phyloP scores from a whole-genome alignment of 2,113 vertebrate genomes.

The Lonchura striata region DNA sequence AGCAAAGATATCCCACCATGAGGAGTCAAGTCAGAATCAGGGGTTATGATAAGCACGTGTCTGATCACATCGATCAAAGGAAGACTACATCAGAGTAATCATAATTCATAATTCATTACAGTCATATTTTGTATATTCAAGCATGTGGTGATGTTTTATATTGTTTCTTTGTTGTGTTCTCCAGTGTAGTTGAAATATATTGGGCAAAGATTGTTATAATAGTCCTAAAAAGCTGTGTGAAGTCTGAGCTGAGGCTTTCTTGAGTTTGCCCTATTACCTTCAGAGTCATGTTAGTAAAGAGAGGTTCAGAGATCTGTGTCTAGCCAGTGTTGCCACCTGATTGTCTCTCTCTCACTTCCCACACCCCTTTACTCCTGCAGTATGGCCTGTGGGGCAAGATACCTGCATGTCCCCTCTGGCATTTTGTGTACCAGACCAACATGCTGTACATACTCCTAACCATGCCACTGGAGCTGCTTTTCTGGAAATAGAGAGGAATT shows the following conservation, averaged over 20 bases:
- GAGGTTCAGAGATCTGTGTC: neutral
- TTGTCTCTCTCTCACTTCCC: neutral
- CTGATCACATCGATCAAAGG: neutral
- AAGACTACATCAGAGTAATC: neutral
- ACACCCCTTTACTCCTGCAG: neutral
- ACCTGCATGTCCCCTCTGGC: rapidly evolving
- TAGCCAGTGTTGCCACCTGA: neutral
- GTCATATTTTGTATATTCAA: neutral
- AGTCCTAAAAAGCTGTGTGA: neutral
- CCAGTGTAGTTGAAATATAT: neutral
- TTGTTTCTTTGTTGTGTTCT: neutral
- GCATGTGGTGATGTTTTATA: neutral
- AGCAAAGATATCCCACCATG: neutral
- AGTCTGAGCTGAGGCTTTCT: neutral
- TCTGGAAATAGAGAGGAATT: neutral
- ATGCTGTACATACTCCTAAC: neutral
- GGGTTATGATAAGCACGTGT: neutral
- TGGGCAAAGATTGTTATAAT: neutral
- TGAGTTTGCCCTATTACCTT: neutral
- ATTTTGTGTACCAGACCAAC: neutral
- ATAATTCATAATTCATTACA: neutral
- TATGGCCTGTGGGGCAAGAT: neutral
- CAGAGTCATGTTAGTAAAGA: neutral
- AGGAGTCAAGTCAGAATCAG: neutral
- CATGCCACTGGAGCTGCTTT: neutral